Percentiles rank a stretch among this genome's conserved stretches.
Evolutionary conservation across 2,888 invertebrate genomes (phyloP).

Genomic region (Acrobasis consociella): DNA sequence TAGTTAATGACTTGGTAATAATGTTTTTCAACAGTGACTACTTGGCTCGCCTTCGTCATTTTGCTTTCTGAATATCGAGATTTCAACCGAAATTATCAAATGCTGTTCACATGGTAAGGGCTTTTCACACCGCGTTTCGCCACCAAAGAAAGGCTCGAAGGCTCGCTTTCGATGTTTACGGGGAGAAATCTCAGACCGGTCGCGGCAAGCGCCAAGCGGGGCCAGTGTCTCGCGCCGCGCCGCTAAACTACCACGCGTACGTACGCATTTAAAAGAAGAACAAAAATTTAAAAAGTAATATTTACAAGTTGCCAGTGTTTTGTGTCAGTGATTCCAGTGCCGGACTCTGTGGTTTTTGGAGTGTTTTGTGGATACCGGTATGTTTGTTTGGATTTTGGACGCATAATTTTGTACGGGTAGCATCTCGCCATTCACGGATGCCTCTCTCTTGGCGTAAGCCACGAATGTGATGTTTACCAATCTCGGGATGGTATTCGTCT

Average conservation of each 20-base stretch:
- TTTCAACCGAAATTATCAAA: conserved; percentile 16
- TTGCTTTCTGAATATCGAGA: too few species aligned
- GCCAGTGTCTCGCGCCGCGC: conserved; percentile 56
- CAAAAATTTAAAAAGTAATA: background rate
- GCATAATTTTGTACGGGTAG: conserved; percentile 32
- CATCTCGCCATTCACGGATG: conserved; percentile 29
- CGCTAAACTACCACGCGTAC: conserved; percentile 41
- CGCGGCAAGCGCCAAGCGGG: conserved; percentile 35
- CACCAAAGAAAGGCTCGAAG: conserved; percentile 73
- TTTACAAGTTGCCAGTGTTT: conserved; percentile 18
- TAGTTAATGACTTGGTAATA: too few species aligned
- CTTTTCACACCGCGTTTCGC: conserved; percentile 58
- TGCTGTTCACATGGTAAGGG: conserved; percentile 45
- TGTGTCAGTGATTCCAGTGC: conserved; percentile 17
- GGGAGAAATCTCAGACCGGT: conserved; percentile 80
- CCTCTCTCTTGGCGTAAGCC: conserved; percentile 22
- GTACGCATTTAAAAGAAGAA: conserved; percentile 7
- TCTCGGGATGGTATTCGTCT: conserved; percentile 19
- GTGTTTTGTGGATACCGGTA: conserved; percentile 50
- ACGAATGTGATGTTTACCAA: conserved; percentile 18
- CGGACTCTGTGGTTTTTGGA: conserved; percentile 33
- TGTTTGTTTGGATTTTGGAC: conserved; percentile 52
- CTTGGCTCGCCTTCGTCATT: too few species aligned
- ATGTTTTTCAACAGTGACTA: too few species aligned
- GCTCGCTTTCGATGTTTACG: conserved; percentile 80